Percentiles rank a stretch among this genome's conserved stretches.
phyloP scores from a whole-genome alignment of 2,113 vertebrate species.

The Atlantisia rogersi region DNA sequence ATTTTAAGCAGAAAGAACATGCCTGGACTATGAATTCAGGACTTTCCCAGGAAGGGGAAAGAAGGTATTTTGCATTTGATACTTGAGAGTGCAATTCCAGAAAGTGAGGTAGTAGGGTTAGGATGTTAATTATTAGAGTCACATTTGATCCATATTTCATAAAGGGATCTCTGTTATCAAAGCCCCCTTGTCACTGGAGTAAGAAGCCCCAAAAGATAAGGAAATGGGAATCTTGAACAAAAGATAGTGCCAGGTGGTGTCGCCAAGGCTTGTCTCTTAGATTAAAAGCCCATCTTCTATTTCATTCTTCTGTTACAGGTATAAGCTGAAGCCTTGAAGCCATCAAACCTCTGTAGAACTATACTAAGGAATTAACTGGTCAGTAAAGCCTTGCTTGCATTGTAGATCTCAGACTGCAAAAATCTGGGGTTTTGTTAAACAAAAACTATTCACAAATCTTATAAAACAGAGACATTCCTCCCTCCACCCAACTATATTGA shows the following conservation, averaged over 20 bases:
- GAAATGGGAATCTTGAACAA: neutral
- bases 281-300: neutral
- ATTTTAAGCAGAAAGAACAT: neutral
- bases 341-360: neutral
- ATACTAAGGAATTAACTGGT: neutral
- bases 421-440: neutral
- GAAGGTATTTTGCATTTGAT: neutral
- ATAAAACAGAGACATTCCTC: neutral
- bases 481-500: neutral
- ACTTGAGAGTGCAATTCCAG: neutral
- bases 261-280: neutral
- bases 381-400: neutral
- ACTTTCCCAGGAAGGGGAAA: neutral
- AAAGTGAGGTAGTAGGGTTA: neutral
- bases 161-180: neutral
- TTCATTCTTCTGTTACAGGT: neutral
- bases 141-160: neutral
- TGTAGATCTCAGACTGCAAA: neutral
- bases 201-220: neutral
- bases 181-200: neutral
- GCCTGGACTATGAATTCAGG: neutral
- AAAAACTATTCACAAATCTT: neutral
- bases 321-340: neutral
- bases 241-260: neutral
- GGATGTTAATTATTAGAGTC: neutral